Conservation (phyloP, 2,888 invertebrate species). For the Diogma glabrata region DNA sequence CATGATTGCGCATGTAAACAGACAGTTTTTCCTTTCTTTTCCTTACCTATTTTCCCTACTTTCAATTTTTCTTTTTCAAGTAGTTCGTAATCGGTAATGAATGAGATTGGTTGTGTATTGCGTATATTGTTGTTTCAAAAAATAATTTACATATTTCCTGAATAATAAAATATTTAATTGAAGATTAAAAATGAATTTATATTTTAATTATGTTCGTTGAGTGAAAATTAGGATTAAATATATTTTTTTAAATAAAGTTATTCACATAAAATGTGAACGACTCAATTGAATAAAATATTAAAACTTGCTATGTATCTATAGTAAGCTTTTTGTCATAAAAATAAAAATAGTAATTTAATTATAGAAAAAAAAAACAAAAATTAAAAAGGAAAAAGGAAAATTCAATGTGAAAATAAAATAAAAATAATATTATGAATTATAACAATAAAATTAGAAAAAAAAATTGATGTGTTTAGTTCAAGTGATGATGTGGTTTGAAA, state of each 20-base stretch:
- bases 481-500: constrained; percentile 11
- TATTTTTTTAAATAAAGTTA: neutral
- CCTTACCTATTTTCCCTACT: no score
- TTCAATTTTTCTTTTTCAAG: neutral
- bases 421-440: neutral
- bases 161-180: neutral
- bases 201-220: no score
- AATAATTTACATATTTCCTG: neutral
- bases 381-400: neutral
- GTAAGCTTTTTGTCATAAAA: no score
- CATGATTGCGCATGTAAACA: neutral
- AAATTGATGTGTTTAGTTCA: neutral
- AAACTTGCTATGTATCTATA: no score
- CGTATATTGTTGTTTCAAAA: constrained; percentile 7
- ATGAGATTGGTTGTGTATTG: constrained; percentile 9
- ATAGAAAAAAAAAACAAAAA: neutral
- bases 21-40: constrained; percentile 1
- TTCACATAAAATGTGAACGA: constrained; percentile 1
- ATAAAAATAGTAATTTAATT: neutral
- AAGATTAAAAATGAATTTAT: neutral
- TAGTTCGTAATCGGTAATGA: constrained; percentile 4
- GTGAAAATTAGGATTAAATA: no score
- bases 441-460: neutral
- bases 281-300: neutral
- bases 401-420: neutral